Evolutionary conservation across 2,113 vertebrate species (phyloP).

Genomic region (Spea bombifrons): DNA sequence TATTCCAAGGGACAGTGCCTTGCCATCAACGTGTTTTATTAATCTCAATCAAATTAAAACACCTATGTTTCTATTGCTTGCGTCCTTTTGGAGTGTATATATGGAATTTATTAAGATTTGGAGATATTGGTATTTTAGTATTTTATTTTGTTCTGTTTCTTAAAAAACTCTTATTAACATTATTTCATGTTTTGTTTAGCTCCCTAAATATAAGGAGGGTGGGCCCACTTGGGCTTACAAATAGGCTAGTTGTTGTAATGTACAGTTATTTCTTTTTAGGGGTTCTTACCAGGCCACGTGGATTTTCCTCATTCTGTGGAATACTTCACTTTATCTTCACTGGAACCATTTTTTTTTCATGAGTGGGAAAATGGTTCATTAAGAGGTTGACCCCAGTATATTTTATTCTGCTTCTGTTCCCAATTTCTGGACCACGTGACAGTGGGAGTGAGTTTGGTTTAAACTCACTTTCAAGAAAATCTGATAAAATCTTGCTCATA

Average conservation of each 20-base stretch:
- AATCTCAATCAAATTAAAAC: no score
- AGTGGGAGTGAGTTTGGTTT: constrained; percentile 77
- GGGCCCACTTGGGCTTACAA: no score
- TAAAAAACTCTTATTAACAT: no score
- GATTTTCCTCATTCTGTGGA: neutral
- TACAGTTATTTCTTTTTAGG: constrained; percentile 10
- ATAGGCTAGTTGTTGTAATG: no score
- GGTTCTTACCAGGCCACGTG: constrained; percentile 35
- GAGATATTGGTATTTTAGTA: no score
- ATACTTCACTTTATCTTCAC: neutral
- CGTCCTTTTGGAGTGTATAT: no score
- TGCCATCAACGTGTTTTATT: neutral
- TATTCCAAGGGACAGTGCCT: neutral
- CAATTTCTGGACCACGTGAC: constrained; percentile 79
- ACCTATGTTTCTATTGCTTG: no score
- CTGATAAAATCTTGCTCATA: constrained; percentile 64
- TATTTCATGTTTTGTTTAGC: no score
- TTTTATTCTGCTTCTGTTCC: constrained; percentile 73
- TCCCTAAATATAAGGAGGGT: no score
- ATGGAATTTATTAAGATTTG: no score
- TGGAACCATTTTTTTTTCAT: neutral
- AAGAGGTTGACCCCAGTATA: constrained; percentile 58
- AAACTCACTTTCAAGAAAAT: constrained; percentile 74
- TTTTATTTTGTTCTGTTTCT: no score
- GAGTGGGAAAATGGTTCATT: constrained; percentile 56